A percentile compares a stretch with the other conserved stretches of the same genome.
These are phyloP conservation scores for Sternotherus odoratus DNA, from an alignment of 2,797 vertebrate species.

Conservation along the genomic window DNA sequence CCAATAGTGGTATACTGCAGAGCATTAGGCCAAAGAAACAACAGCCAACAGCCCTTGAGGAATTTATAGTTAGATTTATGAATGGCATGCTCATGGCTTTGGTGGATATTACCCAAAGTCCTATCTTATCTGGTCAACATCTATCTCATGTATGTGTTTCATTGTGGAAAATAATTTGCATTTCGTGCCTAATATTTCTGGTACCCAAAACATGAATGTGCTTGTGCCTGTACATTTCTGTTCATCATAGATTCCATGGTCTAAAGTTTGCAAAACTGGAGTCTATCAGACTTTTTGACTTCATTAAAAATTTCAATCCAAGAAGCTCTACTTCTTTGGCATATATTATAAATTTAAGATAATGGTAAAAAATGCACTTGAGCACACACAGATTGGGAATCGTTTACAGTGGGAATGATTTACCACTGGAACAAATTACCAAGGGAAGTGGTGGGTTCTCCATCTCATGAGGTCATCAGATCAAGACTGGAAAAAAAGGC, in stretches of 20 bases:
- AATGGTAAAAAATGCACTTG: background rate
- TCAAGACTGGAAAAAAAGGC: background rate
- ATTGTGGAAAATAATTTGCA: background rate
- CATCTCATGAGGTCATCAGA: background rate
- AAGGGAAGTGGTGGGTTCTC: background rate
- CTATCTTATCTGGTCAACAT: background rate
- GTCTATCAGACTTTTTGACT: background rate
- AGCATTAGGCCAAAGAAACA: constrained; percentile 67
- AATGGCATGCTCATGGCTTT: constrained; percentile 46
- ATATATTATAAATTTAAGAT: too few relatives aligned
- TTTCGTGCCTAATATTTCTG: background rate
- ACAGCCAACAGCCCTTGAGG: constrained; percentile 66
- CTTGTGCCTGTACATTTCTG: background rate
- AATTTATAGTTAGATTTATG: constrained; percentile 73
- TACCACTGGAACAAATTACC: background rate
- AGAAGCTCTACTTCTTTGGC: background rate
- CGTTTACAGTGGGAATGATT: background rate
- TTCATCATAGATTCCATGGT: background rate
- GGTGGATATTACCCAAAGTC: constrained; percentile 6
- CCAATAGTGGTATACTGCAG: constrained; percentile 69
- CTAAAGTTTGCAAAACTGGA: rapidly evolving
- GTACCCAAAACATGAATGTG: rapidly evolving
- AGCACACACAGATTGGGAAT: background rate
- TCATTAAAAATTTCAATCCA: background rate
- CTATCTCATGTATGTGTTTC: background rate